A percentile compares a stretch with the other conserved stretches of the same genome.
Evolutionary conservation across 2,888 invertebrate species (phyloP).

Genomic region (Lochmaea crataegi): DNA sequence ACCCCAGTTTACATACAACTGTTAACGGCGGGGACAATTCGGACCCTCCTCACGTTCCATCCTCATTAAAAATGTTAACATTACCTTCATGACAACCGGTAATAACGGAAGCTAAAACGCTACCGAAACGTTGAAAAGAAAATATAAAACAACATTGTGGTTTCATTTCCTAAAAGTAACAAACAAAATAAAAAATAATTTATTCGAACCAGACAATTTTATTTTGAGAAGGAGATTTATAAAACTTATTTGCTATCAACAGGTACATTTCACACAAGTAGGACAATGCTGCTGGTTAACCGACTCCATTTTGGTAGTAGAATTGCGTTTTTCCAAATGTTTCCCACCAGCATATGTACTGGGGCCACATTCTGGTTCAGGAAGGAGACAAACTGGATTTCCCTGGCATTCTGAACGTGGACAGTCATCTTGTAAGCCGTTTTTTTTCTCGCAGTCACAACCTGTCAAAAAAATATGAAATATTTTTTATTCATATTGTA

Average conservation of each 20-base stretch:
- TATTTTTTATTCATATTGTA: background rate
- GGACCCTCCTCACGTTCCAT: no score
- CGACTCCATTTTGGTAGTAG: background rate
- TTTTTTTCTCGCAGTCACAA: conserved; percentile 9
- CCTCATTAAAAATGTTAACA: no score
- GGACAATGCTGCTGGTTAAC: background rate
- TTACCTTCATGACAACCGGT: no score
- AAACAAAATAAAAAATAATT: no score
- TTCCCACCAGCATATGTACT: background rate
- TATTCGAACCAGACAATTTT: background rate
- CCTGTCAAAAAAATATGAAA: background rate
- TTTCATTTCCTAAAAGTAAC: no score
- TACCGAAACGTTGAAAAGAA: no score
- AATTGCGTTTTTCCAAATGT: background rate
- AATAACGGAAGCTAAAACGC: no score
- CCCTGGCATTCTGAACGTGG: conserved; percentile 1
- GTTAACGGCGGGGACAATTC: no score
- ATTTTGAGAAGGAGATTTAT: background rate
- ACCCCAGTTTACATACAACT: no score
- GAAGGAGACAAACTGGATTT: conserved; percentile 3
- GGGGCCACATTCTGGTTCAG: background rate
- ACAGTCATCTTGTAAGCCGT: conserved; percentile 4
- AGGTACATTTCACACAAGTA: background rate
- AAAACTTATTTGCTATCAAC: background rate
- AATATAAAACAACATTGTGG: no score